Conservation (phyloP, 2,888 invertebrate genomes). For the Rosalia funebris region DNA sequence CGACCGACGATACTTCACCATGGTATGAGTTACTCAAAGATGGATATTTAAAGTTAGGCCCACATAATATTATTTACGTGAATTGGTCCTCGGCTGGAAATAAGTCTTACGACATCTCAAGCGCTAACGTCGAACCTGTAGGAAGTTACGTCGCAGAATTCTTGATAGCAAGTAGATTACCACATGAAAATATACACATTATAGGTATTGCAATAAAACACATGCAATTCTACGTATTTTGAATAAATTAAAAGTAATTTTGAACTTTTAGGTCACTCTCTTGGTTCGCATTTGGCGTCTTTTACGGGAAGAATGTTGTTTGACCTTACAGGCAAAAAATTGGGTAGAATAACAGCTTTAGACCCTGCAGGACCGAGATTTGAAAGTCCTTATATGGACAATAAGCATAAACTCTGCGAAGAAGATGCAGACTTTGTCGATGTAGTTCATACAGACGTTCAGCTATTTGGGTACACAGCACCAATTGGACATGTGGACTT, state of each 20-base stretch:
- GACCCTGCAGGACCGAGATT: conserved; percentile 64
- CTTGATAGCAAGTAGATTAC: conserved; percentile 54
- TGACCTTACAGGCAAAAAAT: conserved; percentile 49
- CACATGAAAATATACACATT: conserved; percentile 60
- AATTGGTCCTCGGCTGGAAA: conserved; percentile 61
- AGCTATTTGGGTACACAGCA: conserved; percentile 70
- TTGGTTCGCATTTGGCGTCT: conserved; percentile 54
- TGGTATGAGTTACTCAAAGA: conserved; percentile 58
- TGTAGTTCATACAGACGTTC: conserved; percentile 78
- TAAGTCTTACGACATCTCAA: conserved; percentile 56
- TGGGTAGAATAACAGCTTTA: conserved; percentile 64
- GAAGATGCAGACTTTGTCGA: conserved; percentile 79
- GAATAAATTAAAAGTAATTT: too few species aligned
- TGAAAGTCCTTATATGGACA: conserved; percentile 28
- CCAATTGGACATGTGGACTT: conserved; percentile 80
- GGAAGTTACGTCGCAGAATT: conserved; percentile 63
- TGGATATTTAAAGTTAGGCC: conserved; percentile 59
- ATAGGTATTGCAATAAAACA: too few species aligned
- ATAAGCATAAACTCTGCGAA: conserved; percentile 72
- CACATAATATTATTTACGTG: conserved; percentile 64
- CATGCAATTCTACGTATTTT: too few species aligned
- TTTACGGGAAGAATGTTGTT: conserved; percentile 48
- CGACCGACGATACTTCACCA: conserved; percentile 60
- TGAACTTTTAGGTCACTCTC: conserved; percentile 52
- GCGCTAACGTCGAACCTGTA: conserved; percentile 62